Evolutionary conservation across 2,888 invertebrate genomes (phyloP).

Genomic region (Sipha maydis): DNA sequence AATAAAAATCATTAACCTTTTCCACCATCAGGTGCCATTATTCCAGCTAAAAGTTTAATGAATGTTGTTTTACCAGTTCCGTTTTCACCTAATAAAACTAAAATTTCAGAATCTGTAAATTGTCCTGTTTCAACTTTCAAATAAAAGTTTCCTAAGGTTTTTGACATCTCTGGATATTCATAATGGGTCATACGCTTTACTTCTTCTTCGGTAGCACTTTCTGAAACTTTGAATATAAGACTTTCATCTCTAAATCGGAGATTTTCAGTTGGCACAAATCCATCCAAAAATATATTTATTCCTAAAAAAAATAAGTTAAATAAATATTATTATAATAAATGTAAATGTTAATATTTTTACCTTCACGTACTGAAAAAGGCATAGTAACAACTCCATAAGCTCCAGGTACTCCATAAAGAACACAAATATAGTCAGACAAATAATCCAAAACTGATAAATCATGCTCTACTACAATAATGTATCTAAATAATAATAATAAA

Average conservation of each 20-base stretch:
- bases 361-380: constrained; percentile 99
- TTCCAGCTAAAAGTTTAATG: constrained; percentile 97
- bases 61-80: constrained; percentile 99
- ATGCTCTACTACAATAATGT: constrained; percentile 99
- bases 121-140: constrained; percentile 87
- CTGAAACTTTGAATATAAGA: constrained; percentile 96
- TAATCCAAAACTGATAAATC: constrained; percentile 99
- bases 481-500: constrained; percentile 71
- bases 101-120: constrained; percentile 98
- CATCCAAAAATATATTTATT: constrained; percentile 99
- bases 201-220: constrained; percentile 96
- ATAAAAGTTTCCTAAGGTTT: constrained; percentile 82
- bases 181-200: constrained; percentile 73
- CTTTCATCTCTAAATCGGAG: constrained; percentile 97
- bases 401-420: constrained; percentile 97
- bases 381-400: constrained; percentile 99
- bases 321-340: constrained; percentile 37
- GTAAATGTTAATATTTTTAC: constrained; percentile 68
- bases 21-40: constrained; percentile 87
- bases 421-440: constrained; percentile 98
- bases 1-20: constrained; percentile 69
- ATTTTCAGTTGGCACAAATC: constrained; percentile 99
- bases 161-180: constrained; percentile 92
- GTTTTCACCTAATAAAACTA: constrained; percentile 95
- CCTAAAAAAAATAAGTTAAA: constrained; percentile 69